Conservation (phyloP, 2,797 vertebrate species). For the Apogon hyalosoma region DNA sequence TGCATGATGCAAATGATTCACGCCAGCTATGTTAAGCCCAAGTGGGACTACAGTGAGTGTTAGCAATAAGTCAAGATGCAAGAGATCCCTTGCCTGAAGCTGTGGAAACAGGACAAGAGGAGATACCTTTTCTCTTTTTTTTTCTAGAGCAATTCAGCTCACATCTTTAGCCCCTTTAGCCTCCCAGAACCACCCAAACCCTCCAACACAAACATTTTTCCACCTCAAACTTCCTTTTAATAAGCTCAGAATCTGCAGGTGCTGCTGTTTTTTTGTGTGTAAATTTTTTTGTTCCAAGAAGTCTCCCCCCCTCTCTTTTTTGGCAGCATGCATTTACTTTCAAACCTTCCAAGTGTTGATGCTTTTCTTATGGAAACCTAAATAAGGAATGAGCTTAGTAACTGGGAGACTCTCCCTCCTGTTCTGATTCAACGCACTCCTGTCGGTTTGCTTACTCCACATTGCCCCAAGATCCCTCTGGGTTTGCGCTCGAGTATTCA, state of each 20-base stretch:
- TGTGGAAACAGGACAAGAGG: constrained; percentile 41
- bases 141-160: constrained; percentile 34
- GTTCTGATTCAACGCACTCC: constrained; percentile 64
- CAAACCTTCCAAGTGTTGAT: constrained; percentile 53
- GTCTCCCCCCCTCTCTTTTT: constrained; percentile 12
- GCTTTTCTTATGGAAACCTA: constrained; percentile 63
- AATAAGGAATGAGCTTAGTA: constrained; percentile 79
- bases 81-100: constrained; percentile 50
- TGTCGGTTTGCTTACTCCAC: constrained; percentile 70
- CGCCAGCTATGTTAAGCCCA: constrained; percentile 38
- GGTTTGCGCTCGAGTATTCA: constrained; percentile 60
- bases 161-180: constrained; percentile 45
- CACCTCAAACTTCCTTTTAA: constrained; percentile 49
- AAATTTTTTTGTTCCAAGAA: constrained; percentile 23
- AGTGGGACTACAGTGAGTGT: constrained; percentile 21
- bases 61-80: constrained; percentile 39
- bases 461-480: constrained; percentile 65
- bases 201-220: constrained; percentile 18
- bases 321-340: constrained; percentile 32
- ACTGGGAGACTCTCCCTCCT: constrained; percentile 58
- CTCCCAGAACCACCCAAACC: constrained; percentile 27
- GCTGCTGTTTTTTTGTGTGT: constrained; percentile 45
- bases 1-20: constrained; percentile 45
- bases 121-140: constrained; percentile 30
- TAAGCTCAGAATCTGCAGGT: constrained; percentile 68